Evolutionary conservation across 2,888 invertebrate genomes (phyloP), one percentile per base, ranked within the genome.

Genomic region (Macrostomum cliftonense): DNA sequence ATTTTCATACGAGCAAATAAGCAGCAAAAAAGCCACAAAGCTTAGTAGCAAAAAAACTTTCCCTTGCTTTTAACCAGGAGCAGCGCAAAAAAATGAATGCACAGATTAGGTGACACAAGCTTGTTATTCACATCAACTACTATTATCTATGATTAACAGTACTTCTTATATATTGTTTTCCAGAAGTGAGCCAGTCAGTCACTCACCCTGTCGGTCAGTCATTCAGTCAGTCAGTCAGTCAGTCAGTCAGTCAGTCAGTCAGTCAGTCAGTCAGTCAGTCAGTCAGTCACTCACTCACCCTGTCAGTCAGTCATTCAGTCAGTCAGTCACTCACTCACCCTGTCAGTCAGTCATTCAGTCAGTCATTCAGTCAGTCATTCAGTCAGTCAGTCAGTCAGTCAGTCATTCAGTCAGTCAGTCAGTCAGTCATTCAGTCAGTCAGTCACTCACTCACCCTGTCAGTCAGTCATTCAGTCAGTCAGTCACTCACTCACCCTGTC

Each of bases 181-280:
- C n/a, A n/a, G n/a, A n/a, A 28, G 28, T 28, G 5, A 28, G 28
- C 9, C 28, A 28, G 28, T 28, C 28, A 28, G 28, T 45, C 44
- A 43, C 4, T 43, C 44, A 43, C 4, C 39, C 44, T 39, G 19
- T 43, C 44, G 39, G 19, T 43, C 44, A 43, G 19, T 43, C 44
- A 43, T 2, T 43, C 44, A 43, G 19, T 43, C 44, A 43, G 19
- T 43, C 44, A 43, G 21, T 19, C 44, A 43, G 19, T 43, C 44
- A 43, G 19, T 43, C 44, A 37, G 20, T 13, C 28, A 46, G 12
- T 45, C 40, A 46, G 21, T 14, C 46, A 46, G 21, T n/a, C 46
- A 46, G 19, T 43, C 44, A 43, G 19, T 43, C 44, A 43, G 19
- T 43, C 44, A 43, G 19, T 43, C 44, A 43, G 19, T 43, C 44